Evolutionary conservation across 2,888 invertebrate genomes (phyloP).

Genomic region (Zygogramma bicolorata): DNA sequence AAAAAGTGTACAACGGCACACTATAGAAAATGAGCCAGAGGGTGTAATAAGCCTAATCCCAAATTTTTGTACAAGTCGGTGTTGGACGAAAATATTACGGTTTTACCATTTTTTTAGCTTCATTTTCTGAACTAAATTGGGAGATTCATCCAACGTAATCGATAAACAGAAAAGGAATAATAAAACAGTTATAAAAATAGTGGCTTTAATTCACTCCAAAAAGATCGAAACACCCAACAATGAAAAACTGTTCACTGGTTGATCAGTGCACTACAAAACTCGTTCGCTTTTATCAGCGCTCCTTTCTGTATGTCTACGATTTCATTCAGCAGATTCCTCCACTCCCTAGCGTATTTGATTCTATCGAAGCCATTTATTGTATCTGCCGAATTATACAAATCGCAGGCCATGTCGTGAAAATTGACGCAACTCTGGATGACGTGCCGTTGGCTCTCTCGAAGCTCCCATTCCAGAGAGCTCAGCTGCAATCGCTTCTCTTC

Average conservation of each 20-base stretch:
- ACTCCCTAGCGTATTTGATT: slow-evolving; percentile 65
- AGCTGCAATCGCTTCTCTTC: slow-evolving; percentile 52
- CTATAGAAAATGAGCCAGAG: no score
- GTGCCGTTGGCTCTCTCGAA: slow-evolving; percentile 89
- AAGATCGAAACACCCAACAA: slow-evolving; percentile 24
- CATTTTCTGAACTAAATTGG: no score
- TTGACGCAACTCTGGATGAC: slow-evolving; percentile 80
- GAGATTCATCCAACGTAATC: no score
- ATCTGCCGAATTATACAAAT: slow-evolving; percentile 83
- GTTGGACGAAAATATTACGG: no score
- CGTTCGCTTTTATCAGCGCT: slow-evolving; percentile 59
- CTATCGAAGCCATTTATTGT: slow-evolving; percentile 95
- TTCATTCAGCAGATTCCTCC: slow-evolving; percentile 60
- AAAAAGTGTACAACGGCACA: no score
- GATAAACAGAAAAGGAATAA: neutral
- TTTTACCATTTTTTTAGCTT: no score
- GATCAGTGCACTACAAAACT: slow-evolving; percentile 58
- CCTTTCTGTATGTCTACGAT: slow-evolving; percentile 62
- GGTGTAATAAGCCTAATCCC: no score
- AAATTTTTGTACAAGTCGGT: no score
- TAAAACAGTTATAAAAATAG: neutral
- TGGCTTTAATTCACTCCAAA: neutral
- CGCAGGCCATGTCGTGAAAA: slow-evolving; percentile 80
- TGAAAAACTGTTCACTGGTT: slow-evolving; percentile 39
- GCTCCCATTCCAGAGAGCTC: slow-evolving; percentile 62